These are phyloP conservation scores for Rosalia funebris DNA, from an alignment of 2,888 invertebrate species.

Conservation along the genomic window DNA sequence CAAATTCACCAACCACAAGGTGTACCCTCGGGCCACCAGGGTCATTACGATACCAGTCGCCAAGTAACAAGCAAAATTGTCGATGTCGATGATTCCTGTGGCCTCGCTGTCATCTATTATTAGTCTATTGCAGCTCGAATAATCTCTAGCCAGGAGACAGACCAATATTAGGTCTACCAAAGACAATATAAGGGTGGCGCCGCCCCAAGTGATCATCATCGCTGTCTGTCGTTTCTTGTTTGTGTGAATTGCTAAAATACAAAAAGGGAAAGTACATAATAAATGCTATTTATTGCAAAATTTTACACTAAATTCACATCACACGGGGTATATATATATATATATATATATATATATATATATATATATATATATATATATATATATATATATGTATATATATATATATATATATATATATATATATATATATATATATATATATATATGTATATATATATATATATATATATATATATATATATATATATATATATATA, in stretches of 20 bases:
- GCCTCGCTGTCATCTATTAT: background rate
- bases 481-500: no score
- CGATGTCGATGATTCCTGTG: background rate
- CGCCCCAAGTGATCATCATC: conserved; percentile 36
- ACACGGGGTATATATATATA: background rate
- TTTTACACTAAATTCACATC: background rate
- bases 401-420: no score
- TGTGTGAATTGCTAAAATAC: conserved; percentile 36
- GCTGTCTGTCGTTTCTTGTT: conserved; percentile 34
- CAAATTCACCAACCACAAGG: conserved; percentile 63
- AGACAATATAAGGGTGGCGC: conserved; percentile 35
- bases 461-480: no score
- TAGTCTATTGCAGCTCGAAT: conserved; percentile 33
- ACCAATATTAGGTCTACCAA: conserved; percentile 44
- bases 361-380: no score
- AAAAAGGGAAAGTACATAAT: no score
- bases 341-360: background rate
- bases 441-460: no score
- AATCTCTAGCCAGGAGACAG: conserved; percentile 42
- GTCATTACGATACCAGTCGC: conserved; percentile 52
- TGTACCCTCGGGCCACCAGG: conserved; percentile 62
- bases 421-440: no score
- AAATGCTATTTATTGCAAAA: no score
- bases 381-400: no score
- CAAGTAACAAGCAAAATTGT: conserved; percentile 32